phyloP scores from a whole-genome alignment of 2,888 invertebrate species.

The Eristalinus aeneus region DNA sequence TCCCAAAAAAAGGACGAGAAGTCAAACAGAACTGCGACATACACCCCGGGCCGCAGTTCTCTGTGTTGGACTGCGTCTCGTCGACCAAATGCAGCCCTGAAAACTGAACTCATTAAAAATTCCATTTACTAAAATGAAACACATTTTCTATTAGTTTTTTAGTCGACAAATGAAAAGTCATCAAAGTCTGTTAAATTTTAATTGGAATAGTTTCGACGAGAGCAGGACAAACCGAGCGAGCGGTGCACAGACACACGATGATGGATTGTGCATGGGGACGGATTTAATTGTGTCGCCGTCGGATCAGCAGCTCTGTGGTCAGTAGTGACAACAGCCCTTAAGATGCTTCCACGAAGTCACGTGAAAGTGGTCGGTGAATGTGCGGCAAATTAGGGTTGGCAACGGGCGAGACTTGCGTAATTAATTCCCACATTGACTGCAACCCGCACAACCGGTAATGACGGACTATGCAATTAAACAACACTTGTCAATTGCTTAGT shows the following conservation, averaged over 20 bases:
- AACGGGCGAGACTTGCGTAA: background rate
- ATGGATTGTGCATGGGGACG: background rate
- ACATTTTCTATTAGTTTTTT: constrained; percentile 26
- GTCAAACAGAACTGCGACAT: background rate
- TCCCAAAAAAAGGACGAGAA: background rate
- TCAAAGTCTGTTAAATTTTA: constrained; percentile 26
- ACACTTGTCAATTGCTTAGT: constrained; percentile 34
- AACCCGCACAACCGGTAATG: constrained; percentile 6
- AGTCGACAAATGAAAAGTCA: constrained; percentile 16
- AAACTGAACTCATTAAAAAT: constrained; percentile 12
- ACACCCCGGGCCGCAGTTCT: background rate
- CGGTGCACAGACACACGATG: background rate
- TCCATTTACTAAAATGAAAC: constrained; percentile 18
- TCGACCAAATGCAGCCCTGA: background rate
- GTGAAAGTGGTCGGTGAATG: background rate
- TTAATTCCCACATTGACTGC: constrained; percentile 23
- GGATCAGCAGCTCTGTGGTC: background rate
- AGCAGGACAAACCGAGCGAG: constrained; percentile 6
- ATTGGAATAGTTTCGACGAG: constrained; percentile 18
- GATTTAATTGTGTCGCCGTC: background rate
- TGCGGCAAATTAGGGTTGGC: no score
- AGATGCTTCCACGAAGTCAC: background rate
- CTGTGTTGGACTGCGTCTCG: background rate
- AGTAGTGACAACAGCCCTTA: background rate
- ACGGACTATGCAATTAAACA: constrained; percentile 33